Evolutionary conservation across 2,888 invertebrate species (phyloP).

Genomic region (Vesta saturnalis): DNA sequence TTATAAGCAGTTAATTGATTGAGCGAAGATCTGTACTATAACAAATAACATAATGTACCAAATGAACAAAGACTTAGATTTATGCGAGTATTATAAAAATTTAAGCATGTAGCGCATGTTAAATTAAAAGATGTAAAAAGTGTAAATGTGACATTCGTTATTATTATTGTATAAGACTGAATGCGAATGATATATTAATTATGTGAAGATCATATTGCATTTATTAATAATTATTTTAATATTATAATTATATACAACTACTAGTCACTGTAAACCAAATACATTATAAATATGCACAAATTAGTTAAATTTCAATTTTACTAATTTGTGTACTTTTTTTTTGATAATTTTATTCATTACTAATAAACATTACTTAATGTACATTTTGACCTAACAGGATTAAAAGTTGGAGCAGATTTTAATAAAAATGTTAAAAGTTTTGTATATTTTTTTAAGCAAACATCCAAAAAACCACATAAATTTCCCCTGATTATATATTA

Average conservation of each 20-base stretch:
- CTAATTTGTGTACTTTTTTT: not conserved
- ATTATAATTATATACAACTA: slow-evolving; percentile 15
- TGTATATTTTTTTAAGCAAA: not conserved
- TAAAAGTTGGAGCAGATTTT: slow-evolving; percentile 9
- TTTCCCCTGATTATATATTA: no score
- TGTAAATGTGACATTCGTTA: slow-evolving; percentile 25
- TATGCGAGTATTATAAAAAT: slow-evolving; percentile 24
- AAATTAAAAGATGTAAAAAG: slow-evolving; percentile 25
- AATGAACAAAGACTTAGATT: slow-evolving; percentile 30
- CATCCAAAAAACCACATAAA: no score
- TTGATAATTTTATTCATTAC: not conserved
- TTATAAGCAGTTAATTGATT: slow-evolving; percentile 20
- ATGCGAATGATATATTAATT: slow-evolving; percentile 19
- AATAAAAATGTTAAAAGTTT: slow-evolving; percentile 11
- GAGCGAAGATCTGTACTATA: slow-evolving; percentile 18
- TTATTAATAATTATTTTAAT: slow-evolving; percentile 18
- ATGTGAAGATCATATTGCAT: slow-evolving; percentile 14
- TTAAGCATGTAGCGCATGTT: slow-evolving; percentile 24
- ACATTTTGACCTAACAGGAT: not conserved
- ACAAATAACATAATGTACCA: slow-evolving; percentile 23
- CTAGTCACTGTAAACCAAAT: slow-evolving; percentile 34
- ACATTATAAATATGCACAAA: slow-evolving; percentile 16
- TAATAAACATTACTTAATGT: not conserved
- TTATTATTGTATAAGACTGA: slow-evolving; percentile 31
- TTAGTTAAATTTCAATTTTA: not conserved